Conservation (phyloP, 35 echinoderm and acorn worm genomes). For the Patiria miniata region DNA sequence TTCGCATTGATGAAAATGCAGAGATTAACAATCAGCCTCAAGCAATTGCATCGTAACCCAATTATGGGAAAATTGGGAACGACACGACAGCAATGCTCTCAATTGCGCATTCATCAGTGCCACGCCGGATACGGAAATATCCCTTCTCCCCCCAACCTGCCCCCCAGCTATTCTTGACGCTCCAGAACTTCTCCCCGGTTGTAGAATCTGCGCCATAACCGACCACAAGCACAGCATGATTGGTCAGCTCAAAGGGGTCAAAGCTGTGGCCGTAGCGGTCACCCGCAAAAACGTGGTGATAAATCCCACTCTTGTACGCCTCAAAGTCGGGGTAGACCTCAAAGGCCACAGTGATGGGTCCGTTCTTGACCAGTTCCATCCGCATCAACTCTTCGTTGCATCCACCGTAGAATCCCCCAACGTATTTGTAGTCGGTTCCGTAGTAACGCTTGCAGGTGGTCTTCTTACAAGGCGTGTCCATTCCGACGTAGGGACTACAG, state of each 20-base stretch:
- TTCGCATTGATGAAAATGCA: too few species aligned
- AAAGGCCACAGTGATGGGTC: constrained; percentile 79
- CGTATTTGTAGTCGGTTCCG: constrained; percentile 86
- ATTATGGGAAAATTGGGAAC: constrained; percentile 87
- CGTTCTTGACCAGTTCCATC: constrained; percentile 89
- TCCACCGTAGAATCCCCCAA: constrained; percentile 91
- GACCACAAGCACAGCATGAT: constrained; percentile 85
- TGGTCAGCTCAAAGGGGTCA: constrained; percentile 86
- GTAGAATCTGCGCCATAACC: constrained; percentile 76
- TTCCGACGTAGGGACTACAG: constrained; percentile 74
- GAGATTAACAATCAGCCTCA: too few species aligned
- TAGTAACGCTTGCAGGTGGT: constrained; percentile 76
- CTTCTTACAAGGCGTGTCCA: constrained; percentile 69
- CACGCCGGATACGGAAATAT: constrained; percentile 80
- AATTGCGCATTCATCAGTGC: constrained; percentile 82
- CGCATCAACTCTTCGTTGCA: constrained; percentile 95
- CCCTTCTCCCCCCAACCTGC: constrained; percentile 81
- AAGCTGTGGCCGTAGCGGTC: constrained; percentile 16
- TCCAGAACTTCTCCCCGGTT: constrained; percentile 88
- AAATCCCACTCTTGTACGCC: constrained; percentile 76
- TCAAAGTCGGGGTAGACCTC: constrained; percentile 82
- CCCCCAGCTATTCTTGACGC: constrained; percentile 96
- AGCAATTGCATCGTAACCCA: too few species aligned
- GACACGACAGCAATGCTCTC: constrained; percentile 88
- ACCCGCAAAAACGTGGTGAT: constrained; percentile 74